Base-by-base conservation (phyloP, 1,140 invertebrate genomes). In the Ganaspis sp. region DNA sequence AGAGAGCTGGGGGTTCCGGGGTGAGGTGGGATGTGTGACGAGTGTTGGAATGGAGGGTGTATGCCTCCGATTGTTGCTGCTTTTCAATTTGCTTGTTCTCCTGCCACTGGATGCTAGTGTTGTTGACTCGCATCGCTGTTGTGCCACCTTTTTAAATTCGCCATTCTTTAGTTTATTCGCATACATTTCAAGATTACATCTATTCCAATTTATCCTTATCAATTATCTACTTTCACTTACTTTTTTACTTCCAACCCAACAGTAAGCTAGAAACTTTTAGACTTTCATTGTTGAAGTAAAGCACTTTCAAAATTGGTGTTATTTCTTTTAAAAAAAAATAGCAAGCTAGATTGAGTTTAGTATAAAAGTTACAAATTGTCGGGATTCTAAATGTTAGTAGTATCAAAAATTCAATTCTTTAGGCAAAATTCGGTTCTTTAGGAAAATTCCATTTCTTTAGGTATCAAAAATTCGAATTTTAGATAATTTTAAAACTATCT, bases 1-100 rank as follows among this genome's bases (percentile, higher is more conserved):
- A 87, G 90, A 92, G 92, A 93, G 92, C 90, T 92, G 92, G 75
- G 92, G 93, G 91, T 93, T 92, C 90, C 92, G 90, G 76, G 88
- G 86, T 89, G 88, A 90, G 81, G 86, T 84, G 82, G 88, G 85
- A 85, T 87, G 87, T 73, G 87, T 80, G 80, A 88, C 84, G 82
- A 88, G 81, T 69, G 81, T 79, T 69, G 81, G 72, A 53, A 83
- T 74, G 75, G 86, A 84, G 58, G 86, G 82, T 71, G 86, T 84
- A 83, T 85, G 88, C 70, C 88, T 85, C 82, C 86, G 83, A 76
- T 79, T 84, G 85, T 77, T 86, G 86, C 79, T 87, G 88, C 76
- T 89, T 88, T 85, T 88, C 81, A 85, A 75, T 87, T 88, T 89
- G 87, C 81, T 87, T 85, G 84, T 74, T 84, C 87, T 86, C 83